A percentile compares a stretch with the other conserved stretches of the same genome.
These are phyloP conservation scores for Diphyllodes magnificus DNA, from an alignment of 2,113 vertebrate species.

Conservation along the genomic window DNA sequence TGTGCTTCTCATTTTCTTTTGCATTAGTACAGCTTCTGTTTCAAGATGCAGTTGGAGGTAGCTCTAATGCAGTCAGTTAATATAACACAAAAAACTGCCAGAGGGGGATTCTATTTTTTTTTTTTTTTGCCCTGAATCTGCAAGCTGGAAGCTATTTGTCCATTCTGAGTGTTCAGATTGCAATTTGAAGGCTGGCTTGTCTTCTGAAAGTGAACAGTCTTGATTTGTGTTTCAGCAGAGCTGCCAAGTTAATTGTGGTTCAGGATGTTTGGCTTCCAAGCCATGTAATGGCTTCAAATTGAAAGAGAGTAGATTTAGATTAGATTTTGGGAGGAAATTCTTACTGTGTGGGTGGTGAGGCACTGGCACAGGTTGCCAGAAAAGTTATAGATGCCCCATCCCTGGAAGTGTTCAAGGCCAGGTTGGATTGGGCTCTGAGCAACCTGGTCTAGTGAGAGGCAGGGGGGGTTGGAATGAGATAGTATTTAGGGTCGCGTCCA, in stretches of 20 bases:
- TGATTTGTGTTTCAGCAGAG: background rate
- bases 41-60: background rate
- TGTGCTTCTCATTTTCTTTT: background rate
- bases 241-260: background rate
- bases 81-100: background rate
- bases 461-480: background rate
- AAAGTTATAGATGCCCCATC: background rate
- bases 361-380: background rate
- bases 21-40: background rate
- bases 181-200: background rate
- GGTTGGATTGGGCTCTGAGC: background rate
- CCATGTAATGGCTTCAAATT: background rate
- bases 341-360: background rate
- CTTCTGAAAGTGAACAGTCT: background rate
- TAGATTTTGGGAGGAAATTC: background rate
- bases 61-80: background rate
- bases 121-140: background rate
- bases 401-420: background rate
- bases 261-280: background rate
- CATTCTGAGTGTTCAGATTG: background rate
- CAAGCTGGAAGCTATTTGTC: background rate
- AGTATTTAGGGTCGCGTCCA: background rate
- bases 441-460: background rate
- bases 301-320: background rate
- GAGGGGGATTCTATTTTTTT: background rate